Evolutionary conservation across 2,797 vertebrate species (phyloP).

Genomic region (Tolypeutes matacus): DNA sequence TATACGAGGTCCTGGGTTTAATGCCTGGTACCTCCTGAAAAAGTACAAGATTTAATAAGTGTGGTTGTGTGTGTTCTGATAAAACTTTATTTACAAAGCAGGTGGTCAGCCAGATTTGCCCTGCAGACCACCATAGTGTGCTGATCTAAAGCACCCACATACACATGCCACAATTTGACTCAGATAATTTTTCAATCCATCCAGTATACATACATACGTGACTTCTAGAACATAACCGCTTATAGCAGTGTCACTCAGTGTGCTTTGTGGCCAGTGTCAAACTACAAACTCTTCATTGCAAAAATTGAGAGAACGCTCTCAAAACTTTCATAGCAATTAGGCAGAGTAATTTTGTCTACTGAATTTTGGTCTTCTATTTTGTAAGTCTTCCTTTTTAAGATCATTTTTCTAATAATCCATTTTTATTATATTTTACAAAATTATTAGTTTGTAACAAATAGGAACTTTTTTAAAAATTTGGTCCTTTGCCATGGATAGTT

Average conservation of each 20-base stretch:
- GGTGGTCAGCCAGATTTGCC: background rate
- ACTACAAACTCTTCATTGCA: constrained; percentile 7
- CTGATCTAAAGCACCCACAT: background rate
- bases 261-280: background rate
- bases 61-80: background rate
- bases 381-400: background rate
- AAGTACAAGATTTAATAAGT: background rate
- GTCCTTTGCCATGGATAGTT: background rate
- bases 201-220: background rate
- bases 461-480: background rate
- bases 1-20: too few species aligned
- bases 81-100: constrained; percentile 55
- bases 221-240: background rate
- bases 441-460: background rate
- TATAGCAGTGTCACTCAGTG: background rate
- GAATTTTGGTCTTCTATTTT: constrained; percentile 24
- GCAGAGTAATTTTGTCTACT: background rate
- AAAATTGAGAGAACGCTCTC: constrained; percentile 28
- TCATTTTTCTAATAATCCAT: background rate
- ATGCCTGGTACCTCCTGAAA: too few species aligned
- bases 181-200: background rate
- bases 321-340: background rate
- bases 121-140: background rate
- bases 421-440: constrained; percentile 26
- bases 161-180: background rate